These are phyloP conservation scores for Colius striatus DNA, from an alignment of 2,113 vertebrate species.

Conservation along the genomic window DNA sequence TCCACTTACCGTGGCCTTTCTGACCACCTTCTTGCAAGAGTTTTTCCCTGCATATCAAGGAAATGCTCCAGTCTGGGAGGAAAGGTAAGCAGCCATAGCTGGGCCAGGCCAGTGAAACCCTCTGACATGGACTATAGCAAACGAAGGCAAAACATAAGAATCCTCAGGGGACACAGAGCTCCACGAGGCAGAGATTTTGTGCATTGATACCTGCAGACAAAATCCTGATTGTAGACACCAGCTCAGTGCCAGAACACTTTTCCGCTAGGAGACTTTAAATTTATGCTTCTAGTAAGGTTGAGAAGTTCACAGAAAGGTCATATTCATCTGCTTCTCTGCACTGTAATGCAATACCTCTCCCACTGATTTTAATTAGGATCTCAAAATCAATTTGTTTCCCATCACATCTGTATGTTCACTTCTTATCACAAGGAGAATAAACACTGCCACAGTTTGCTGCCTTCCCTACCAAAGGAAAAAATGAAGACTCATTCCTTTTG, in stretches of 20 bases:
- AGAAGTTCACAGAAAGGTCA: constrained; percentile 71
- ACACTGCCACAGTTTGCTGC: neutral
- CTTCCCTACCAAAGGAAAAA: neutral
- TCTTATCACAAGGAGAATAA: neutral
- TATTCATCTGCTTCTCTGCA: constrained; percentile 43
- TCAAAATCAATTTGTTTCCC: constrained; percentile 56
- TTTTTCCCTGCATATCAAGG: neutral
- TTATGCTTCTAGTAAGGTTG: constrained; percentile 61
- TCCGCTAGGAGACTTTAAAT: constrained; percentile 60
- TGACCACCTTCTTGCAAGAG: neutral
- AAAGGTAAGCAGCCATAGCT: constrained; percentile 1
- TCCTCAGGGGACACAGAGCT: constrained; percentile 33
- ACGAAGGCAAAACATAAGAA: constrained; percentile 65
- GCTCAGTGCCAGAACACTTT: constrained; percentile 64
- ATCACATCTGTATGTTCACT: neutral
- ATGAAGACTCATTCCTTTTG: neutral
- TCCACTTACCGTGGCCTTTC: constrained; percentile 22
- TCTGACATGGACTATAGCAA: constrained; percentile 50
- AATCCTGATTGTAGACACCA: constrained; percentile 73
- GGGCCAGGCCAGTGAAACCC: constrained; percentile 23
- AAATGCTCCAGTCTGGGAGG: neutral
- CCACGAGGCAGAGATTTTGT: constrained; percentile 61
- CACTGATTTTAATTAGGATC: constrained; percentile 52
- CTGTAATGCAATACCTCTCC: constrained; percentile 57
- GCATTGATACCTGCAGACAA: constrained; percentile 67